Evolutionary conservation across 2,797 vertebrate species (phyloP).

Genomic region (Darevskia nairensis): DNA sequence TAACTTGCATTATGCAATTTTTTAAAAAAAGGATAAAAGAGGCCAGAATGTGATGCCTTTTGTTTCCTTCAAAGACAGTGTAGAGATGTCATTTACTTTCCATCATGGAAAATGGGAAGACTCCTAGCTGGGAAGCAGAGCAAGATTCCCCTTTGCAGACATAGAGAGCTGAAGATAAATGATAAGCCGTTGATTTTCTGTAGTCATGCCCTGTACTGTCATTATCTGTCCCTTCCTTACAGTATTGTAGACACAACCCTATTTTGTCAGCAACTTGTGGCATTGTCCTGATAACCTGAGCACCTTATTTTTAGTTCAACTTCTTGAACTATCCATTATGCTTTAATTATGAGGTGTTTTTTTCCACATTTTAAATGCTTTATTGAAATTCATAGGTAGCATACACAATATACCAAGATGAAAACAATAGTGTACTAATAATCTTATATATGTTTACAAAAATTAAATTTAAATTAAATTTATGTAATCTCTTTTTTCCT

Average conservation of each 20-base stretch:
- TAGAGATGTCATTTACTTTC: background rate
- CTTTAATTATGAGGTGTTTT: background rate
- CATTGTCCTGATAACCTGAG: background rate
- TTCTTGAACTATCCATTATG: background rate
- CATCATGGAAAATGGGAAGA: background rate
- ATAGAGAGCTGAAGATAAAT: background rate
- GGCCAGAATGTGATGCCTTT: background rate
- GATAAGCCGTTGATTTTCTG: background rate
- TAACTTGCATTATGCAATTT: no score
- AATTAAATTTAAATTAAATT: no score
- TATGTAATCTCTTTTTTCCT: no score
- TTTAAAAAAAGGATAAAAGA: background rate
- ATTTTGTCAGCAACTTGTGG: background rate
- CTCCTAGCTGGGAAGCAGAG: background rate
- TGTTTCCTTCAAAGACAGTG: background rate
- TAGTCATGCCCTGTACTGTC: background rate
- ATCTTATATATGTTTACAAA: no score
- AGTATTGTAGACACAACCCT: background rate
- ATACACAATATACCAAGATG: no score
- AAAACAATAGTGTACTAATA: no score
- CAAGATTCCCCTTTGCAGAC: background rate
- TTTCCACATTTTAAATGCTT: no score
- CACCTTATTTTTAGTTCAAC: background rate
- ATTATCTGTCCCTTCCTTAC: constrained; percentile 48
- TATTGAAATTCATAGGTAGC: no score